Evolutionary conservation across 2,113 vertebrate genomes (phyloP).

Genomic region (Pygoscelis adeliae): DNA sequence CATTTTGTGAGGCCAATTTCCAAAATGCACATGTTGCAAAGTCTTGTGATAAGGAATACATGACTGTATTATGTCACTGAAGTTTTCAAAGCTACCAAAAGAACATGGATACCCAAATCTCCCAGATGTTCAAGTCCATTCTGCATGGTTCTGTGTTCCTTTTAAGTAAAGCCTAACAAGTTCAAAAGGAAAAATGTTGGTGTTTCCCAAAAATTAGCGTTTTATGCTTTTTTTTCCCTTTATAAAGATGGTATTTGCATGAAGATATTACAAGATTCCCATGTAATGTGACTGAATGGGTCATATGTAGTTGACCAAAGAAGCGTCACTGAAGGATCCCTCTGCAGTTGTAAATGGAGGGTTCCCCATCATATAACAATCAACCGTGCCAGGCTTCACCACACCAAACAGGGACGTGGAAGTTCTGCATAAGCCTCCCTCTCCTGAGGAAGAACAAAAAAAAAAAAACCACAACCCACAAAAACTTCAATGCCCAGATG

Average conservation of each 20-base stretch:
- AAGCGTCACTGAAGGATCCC: fast-evolving
- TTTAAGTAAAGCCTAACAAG: background rate
- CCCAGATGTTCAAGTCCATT: background rate
- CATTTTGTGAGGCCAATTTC: background rate
- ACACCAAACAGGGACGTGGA: background rate
- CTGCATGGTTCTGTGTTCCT: background rate
- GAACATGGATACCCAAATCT: background rate
- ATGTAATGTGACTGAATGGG: background rate
- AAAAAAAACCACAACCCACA: fast-evolving
- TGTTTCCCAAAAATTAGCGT: background rate
- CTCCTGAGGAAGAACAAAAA: background rate
- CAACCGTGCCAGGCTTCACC: background rate
- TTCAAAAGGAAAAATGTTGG: background rate
- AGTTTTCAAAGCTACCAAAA: background rate
- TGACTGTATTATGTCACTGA: background rate
- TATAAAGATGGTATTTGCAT: background rate
- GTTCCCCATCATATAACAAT: background rate
- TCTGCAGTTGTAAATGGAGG: background rate
- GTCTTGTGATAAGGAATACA: background rate
- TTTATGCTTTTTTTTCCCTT: background rate
- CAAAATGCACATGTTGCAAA: background rate
- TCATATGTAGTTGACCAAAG: background rate
- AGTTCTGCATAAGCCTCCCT: background rate
- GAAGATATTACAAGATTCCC: background rate
- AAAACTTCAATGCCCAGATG: background rate